Evolutionary conservation across 1,140 invertebrate species (phyloP).

Genomic region (Penaeus vannamei): DNA sequence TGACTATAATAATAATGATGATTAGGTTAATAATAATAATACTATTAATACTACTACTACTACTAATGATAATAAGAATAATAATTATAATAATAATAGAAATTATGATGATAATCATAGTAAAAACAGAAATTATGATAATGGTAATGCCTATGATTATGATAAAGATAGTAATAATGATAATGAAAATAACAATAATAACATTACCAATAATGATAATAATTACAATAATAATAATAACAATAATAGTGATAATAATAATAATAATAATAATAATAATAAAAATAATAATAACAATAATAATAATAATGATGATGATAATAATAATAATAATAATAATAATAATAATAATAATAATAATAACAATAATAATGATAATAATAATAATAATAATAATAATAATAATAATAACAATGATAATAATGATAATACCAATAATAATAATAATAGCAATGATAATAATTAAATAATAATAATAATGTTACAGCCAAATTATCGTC

Average conservation of each 20-base stretch:
- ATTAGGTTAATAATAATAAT: too few relatives aligned
- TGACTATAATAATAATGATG: too few relatives aligned
- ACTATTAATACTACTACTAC: too few relatives aligned
- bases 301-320: slow-evolving; percentile 1
- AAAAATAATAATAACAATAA: not conserved
- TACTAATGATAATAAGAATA: not conserved
- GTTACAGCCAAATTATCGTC: too few relatives aligned
- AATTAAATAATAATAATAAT: too few relatives aligned
- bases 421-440: too few relatives aligned
- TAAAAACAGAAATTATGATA: not conserved
- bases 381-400: not conserved
- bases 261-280: not conserved
- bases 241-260: not conserved
- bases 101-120: not conserved
- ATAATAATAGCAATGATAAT: too few relatives aligned
- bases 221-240: not conserved
- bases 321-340: not conserved
- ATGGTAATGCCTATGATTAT: not conserved
- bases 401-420: too few relatives aligned
- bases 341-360: not conserved
- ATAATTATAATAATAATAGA: not conserved
- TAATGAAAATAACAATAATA: not conserved
- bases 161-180: not conserved
- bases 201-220: not conserved
- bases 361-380: not conserved